Conservation (phyloP, 2,888 invertebrate species). For the Thyatira batis region DNA sequence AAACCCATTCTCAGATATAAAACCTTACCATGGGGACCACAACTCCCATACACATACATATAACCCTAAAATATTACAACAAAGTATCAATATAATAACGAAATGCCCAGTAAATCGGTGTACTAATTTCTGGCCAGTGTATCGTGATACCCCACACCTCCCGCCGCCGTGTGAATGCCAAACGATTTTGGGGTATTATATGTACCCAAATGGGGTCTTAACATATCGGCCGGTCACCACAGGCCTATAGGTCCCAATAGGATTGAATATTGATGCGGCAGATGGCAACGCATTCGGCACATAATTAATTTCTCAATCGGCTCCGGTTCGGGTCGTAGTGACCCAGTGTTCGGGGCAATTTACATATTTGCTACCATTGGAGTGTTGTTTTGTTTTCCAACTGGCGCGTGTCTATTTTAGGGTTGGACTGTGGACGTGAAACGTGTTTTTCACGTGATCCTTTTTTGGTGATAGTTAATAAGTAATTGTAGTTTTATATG, state of each 20-base stretch:
- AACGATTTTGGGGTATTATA: conserved; percentile 22
- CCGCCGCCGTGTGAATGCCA: conserved; percentile 12
- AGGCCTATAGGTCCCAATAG: conserved; percentile 58
- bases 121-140: conserved; percentile 29
- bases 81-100: conserved; percentile 41
- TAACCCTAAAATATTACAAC: conserved; percentile 29
- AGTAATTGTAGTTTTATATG: too few species aligned
- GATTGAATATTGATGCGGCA: conserved; percentile 78
- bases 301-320: conserved; percentile 74
- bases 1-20: not conserved
- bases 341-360: conserved; percentile 44
- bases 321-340: conserved; percentile 42
- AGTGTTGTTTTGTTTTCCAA: conserved; percentile 5
- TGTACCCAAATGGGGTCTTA: conserved; percentile 38
- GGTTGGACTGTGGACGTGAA: not conserved
- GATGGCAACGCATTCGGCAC: conserved; percentile 72
- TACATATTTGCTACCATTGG: conserved; percentile 38
- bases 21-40: conserved; percentile 1
- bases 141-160: conserved; percentile 27
- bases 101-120: conserved; percentile 37
- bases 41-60: conserved; percentile 3
- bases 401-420: conserved; percentile 7
- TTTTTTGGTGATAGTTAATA: not conserved
- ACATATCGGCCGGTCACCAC: conserved; percentile 37
- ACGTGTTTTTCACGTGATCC: not conserved